Evolutionary conservation across 2,113 vertebrate species (phyloP), one percentile per base, ranked within the genome.

Genomic region (Mus spicilegus): DNA sequence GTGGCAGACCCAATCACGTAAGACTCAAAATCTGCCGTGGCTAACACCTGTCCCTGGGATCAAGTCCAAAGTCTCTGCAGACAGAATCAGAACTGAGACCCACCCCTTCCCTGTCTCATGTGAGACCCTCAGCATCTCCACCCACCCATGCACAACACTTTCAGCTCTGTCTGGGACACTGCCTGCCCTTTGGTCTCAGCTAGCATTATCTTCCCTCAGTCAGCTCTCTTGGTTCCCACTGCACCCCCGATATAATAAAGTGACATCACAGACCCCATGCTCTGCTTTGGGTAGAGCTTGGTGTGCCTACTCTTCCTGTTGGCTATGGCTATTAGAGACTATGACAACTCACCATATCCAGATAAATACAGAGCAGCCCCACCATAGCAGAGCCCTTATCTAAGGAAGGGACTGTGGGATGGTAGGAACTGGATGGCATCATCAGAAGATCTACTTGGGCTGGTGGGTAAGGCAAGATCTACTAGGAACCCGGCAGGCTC

Each of bases 121-220:
- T 12, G n/a, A 42, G n/a, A 78, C 28, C 33, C n/a, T 7, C 12
- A 6, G 33, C 2, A 10, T 19, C 39, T n/a, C 12, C 4, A 17
- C 4, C 13, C 58, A 30, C 14, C 30, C n/a, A 28, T 0, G n/a
- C 4, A 16, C 5, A 0, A 28, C 0, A 9, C 65, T 65, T 46
- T 11, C 2, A 36, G 8, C 42, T 30, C 72, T 65, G 36, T 36
- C 22, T 17, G 28, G 36, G 28, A 56, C 0, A 17, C 17, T 75
- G 16, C 24, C 20, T 28, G 54, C 16, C 39, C 54, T 72, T 11
- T 33, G 46, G 46, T 33, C 76, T 39, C 69, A 56, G 49, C 11
- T n/a, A 13, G 36, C n/a, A 39, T 9, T 33, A 11, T 28, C 30
- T 63, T 69, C 30, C 28, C n/a, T 3, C 5, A 36, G 46, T 4